Evolutionary conservation across 2,888 invertebrate species (phyloP), one percentile per base, ranked within the genome.

Genomic region (Agelastica alni): DNA sequence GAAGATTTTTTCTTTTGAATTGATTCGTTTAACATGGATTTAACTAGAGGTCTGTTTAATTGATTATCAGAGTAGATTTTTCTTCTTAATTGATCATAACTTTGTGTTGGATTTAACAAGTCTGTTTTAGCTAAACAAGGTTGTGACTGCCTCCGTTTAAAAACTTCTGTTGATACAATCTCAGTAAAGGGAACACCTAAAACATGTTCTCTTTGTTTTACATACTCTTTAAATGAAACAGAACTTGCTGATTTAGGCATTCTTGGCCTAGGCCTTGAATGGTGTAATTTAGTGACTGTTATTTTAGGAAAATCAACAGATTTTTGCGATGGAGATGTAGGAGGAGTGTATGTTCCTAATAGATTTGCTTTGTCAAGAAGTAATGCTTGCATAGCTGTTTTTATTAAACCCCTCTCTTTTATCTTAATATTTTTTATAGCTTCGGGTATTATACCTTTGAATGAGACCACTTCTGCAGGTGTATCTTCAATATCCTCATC

Each of bases 111-210:
- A 32, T 12, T 32, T 1, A 42, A 17, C 9, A 47, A 13, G 10
- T 37, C 42, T 26, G 45, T 46, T 16, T 61, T 58, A 18, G 51
- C 55, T 13, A 61, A 26, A 20, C 61, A 63, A 2, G 64, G 64
- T 13, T 63, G 59, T 5, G 64, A 64, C 37, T 57, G 53, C 26
- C 60, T 60, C 42, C 62, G 54, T 46, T 56, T 60, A 4, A 58
- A 49, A 16, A 58, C 51, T 28, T 65, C 62, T 34, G 62, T 51
- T 30, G 61, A 63, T 30, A 51, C 56, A 43, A 70, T 56, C 16
- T 81, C 80, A 16, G 80, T 70, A 64, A 83, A 82, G 2, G 80
- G 79, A 52, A 80, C 79, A 10, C 82, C 82, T 60, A 82, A 69
- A 1, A 83, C 83, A 1, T 81, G 82, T 30, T 68, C 81, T 77